Base-by-base conservation (phyloP, 2,113 vertebrate genomes). In the Callorhinus ursinus region DNA sequence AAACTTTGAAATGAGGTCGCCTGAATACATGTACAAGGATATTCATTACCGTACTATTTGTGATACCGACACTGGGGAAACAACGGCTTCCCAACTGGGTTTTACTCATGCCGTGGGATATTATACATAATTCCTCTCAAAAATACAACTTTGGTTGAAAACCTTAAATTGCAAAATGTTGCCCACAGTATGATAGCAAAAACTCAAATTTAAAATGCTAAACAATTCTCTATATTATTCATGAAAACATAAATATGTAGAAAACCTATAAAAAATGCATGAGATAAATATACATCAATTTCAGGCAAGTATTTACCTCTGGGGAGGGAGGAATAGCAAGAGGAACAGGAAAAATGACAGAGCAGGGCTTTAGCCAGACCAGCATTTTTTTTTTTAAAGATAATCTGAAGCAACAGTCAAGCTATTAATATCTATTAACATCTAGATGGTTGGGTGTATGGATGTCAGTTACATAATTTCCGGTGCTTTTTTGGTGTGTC, bases 251-350 rank as follows among this genome's bases (percentile, higher is more conserved):
- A 89, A 5, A 31, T 11, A 88, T 19, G 31, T n/a, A 87, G 24
- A 74, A 59, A 92, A 89, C 9, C 57, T 88, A 65, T 61, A 39
- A 91, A 89, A 87, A 53, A 92, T 92, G 77, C 89, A 96, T 67
- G 53, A 85, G 59, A 82, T 72, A 79, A 67, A 51, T n/a, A 36
- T 9, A 21, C 2, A 74, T 36, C 28, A 31, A 93, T 71, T 93
- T 77, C 33, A 67, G 46, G 79, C 65, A 55, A 88, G 12, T 74
- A 49, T 36, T 71, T 80, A 67, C 39, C 21, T 46, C 61, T 61
- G 10, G 36, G 31, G n/a, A 96, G n/a, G 42, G 14, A 72, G n/a
- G 26, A 53, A 55, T 22, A 63, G 24, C n/a, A 31, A 28, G 36
- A 71, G 3, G 77, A 14, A 21, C 4, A 81, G 53, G 51, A 24